Percentiles rank a stretch among this genome's conserved stretches.
Evolutionary conservation across 2,888 invertebrate genomes (phyloP).

Genomic region (Mechanitis messenoides): DNA sequence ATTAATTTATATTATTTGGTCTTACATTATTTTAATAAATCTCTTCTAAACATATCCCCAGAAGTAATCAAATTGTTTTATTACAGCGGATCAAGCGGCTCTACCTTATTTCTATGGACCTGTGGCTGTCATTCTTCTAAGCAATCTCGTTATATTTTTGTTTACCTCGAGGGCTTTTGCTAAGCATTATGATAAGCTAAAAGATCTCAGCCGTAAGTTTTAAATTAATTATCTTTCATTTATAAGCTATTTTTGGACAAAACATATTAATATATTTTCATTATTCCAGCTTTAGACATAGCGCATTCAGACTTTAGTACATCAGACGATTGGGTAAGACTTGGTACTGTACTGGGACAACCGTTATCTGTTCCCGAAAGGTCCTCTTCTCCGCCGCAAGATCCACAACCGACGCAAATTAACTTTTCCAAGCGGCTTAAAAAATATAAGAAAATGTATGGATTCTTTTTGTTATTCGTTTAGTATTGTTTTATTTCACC

Average conservation of each 20-base stretch:
- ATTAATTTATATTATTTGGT: neutral
- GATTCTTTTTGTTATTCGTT: too few species aligned
- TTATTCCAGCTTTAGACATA: conserved; percentile 54
- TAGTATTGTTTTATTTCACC: too few species aligned
- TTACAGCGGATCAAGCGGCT: conserved; percentile 74
- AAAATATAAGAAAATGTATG: conserved; percentile 70
- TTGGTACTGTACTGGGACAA: conserved; percentile 57
- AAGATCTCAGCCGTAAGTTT: conserved; percentile 66
- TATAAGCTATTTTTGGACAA: conserved; percentile 11
- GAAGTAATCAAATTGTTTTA: conserved; percentile 23
- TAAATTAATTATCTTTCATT: conserved; percentile 1
- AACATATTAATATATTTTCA: conserved; percentile 1
- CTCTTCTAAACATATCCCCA: neutral
- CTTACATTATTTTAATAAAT: neutral
- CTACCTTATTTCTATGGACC: conserved; percentile 80
- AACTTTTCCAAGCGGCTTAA: conserved; percentile 60
- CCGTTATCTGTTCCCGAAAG: conserved; percentile 46
- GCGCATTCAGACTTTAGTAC: conserved; percentile 65
- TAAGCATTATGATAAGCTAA: conserved; percentile 70
- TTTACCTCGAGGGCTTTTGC: conserved; percentile 73
- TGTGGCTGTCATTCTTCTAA: conserved; percentile 71
- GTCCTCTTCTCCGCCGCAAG: conserved; percentile 43
- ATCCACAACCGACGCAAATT: conserved; percentile 42
- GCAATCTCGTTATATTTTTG: conserved; percentile 74
- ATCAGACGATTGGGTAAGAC: conserved; percentile 66